phyloP scores from a whole-genome alignment of 2,888 invertebrate species.

The Pachycephus smyrnensis region DNA sequence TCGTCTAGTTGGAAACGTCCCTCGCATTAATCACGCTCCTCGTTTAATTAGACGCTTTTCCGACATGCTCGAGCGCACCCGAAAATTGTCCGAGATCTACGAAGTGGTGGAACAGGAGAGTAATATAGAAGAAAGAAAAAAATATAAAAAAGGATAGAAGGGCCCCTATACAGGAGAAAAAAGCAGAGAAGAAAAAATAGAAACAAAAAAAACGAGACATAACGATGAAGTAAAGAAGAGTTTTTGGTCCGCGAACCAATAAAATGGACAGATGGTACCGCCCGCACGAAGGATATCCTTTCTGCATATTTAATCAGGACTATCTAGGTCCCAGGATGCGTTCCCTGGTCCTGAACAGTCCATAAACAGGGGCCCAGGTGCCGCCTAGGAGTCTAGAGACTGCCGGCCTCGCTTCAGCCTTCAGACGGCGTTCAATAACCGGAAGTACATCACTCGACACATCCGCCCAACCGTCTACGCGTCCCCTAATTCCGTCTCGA shows the following conservation, averaged over 20 bases:
- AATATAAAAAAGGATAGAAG: neutral
- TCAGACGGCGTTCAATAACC: slow-evolving; percentile 58
- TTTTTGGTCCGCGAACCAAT: neutral
- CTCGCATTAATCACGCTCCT: slow-evolving; percentile 1
- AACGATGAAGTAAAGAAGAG: neutral
- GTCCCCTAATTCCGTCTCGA: slow-evolving; percentile 60
- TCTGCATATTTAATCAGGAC: slow-evolving; percentile 34
- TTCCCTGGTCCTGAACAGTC: slow-evolving; percentile 5
- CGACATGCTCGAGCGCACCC: neutral
- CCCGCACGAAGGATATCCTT: slow-evolving; percentile 17
- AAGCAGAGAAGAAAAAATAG: neutral
- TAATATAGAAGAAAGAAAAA: neutral
- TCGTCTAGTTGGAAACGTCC: slow-evolving; percentile 10
- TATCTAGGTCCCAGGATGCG: slow-evolving; percentile 16
- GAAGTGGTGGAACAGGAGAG: neutral
- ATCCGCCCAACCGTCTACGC: slow-evolving; percentile 63
- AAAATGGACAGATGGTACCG: slow-evolving; percentile 2
- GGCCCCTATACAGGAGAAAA: neutral
- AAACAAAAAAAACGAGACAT: neutral
- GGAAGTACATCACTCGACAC: slow-evolving; percentile 64
- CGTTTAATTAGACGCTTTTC: slow-evolving; percentile 33
- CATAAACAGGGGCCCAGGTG: slow-evolving; percentile 28
- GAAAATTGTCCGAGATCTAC: neutral
- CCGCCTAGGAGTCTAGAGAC: slow-evolving; percentile 15
- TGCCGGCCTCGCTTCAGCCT: slow-evolving; percentile 31